A percentile compares a stretch with the other conserved stretches of the same genome.
phyloP scores from a whole-genome alignment of 35 echinoderm and acorn worm genomes.

The Eucidaris tribuloides region DNA sequence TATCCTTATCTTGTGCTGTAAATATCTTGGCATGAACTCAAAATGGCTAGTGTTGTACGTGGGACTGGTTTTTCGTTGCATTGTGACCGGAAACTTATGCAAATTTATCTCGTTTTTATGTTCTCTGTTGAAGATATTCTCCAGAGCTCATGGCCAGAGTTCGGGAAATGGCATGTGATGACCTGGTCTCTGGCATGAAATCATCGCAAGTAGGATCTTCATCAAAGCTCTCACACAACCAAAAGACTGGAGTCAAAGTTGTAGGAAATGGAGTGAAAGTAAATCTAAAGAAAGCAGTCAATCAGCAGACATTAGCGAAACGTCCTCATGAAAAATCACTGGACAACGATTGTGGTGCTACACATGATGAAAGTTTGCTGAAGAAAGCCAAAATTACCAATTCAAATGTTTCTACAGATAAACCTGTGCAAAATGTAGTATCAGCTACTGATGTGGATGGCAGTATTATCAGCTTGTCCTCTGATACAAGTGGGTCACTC shows the following conservation, averaged over 20 bases:
- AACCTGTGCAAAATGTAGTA: no score
- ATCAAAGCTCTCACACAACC: not conserved
- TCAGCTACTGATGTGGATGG: no score
- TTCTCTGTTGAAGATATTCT: slow-evolving; percentile 49
- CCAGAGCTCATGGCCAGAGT: slow-evolving; percentile 69
- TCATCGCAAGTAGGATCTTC: not conserved
- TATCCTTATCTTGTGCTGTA: not conserved
- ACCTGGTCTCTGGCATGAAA: not conserved
- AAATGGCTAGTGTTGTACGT: not conserved
- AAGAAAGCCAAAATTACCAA: no score
- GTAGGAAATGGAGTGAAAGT: not conserved
- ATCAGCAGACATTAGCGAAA: not conserved
- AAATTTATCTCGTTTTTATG: no score
- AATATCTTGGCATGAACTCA: not conserved
- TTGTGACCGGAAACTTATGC: no score
- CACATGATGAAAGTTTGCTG: no score
- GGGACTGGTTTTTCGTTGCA: no score
- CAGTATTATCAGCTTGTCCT: no score
- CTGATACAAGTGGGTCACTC: no score
- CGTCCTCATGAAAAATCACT: not conserved
- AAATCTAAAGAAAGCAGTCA: not conserved
- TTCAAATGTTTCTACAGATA: no score
- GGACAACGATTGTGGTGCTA: not conserved
- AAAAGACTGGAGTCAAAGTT: not conserved
- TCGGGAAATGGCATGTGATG: slow-evolving; percentile 39